Conservation (phyloP, 2,888 invertebrate genomes). For the Drosophila neonasuta region DNA sequence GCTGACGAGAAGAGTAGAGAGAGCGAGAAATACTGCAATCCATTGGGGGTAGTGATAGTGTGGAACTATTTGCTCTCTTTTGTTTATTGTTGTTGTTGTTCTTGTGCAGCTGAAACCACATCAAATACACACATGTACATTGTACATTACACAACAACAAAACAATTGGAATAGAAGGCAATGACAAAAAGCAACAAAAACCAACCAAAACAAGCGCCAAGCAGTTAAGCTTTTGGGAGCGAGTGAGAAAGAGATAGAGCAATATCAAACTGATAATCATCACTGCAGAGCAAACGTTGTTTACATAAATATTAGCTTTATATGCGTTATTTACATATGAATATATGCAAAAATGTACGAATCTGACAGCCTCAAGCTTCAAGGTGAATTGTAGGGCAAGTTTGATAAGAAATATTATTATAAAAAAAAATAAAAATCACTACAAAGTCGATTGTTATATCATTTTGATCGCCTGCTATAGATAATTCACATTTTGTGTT, state of each 20-base stretch:
- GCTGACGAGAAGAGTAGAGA: neutral
- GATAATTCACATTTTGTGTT: constrained; percentile 9
- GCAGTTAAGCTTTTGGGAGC: constrained; percentile 9
- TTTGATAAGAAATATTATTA: constrained; percentile 20
- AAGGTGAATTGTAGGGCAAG: constrained; percentile 43
- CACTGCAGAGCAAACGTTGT: neutral
- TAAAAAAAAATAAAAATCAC: constrained; percentile 3
- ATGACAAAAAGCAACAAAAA: constrained; percentile 38
- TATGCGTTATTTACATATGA: constrained; percentile 1
- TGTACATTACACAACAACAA: constrained; percentile 8
- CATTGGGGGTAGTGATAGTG: neutral
- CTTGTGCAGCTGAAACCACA: constrained; percentile 22
- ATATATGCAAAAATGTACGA: constrained; percentile 21
- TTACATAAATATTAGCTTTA: constrained; percentile 3
- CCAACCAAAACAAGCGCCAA: constrained; percentile 34
- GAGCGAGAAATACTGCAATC: neutral
- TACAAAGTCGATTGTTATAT: neutral
- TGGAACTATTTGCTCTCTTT: constrained; percentile 13
- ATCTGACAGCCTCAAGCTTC: constrained; percentile 36
- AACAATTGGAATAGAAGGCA: constrained; percentile 14
- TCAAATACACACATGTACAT: neutral
- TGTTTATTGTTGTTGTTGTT: constrained; percentile 4
- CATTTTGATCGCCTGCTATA: constrained; percentile 15
- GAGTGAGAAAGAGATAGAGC: neutral
- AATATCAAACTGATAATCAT: constrained; percentile 8